Base-by-base conservation (phyloP, 2,888 invertebrate species). In the Lepidocyrtoides sp. region DNA sequence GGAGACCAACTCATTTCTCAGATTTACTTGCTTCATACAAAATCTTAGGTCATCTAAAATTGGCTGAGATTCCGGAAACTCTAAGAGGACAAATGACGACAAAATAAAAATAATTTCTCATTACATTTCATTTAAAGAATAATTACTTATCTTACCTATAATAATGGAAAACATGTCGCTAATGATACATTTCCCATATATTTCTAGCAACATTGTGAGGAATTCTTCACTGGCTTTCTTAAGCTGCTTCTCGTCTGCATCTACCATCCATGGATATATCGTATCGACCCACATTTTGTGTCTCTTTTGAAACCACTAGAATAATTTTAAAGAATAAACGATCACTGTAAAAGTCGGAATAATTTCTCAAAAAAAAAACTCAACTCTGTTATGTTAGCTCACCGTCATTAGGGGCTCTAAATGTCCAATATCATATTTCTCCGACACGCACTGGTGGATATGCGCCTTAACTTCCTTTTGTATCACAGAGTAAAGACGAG, bases 111-210 rank as follows among this genome's bases (percentile, higher is more conserved):
- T n/a, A n/a, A n/a, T n/a, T n/a, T n/a, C n/a, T n/a, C n/a, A n/a
- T n/a, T n/a, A n/a, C n/a, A n/a, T n/a, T n/a, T n/a, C n/a, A n/a
- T n/a, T n/a, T n/a, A n/a, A n/a, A n/a, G n/a, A n/a, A n/a, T n/a
- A n/a, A n/a, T n/a, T n/a, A n/a, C n/a, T n/a, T 26, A 12, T 89
- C 93, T 95, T 95, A 97, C 97, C 97, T 94, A 99, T 98, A 86
- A 99, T 98, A 91, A 99, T 99, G 95, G 98, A 98, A 95, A 99
- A 99, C 82, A 99, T 96, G 95, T 99, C 98, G 94, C 98, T 97
- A 93, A 99, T 98, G 94, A 98, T 96, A 81, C 97, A 96, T 95
- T 97, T 97, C 7, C 98, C 98, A 94, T 98, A 99, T 41, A 97
- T 98, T 95, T 98, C 98, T 95, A 98, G 98, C 92, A 99, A 96